Conservation (phyloP, 2,797 vertebrate species). For the Monodelphis domestica region DNA sequence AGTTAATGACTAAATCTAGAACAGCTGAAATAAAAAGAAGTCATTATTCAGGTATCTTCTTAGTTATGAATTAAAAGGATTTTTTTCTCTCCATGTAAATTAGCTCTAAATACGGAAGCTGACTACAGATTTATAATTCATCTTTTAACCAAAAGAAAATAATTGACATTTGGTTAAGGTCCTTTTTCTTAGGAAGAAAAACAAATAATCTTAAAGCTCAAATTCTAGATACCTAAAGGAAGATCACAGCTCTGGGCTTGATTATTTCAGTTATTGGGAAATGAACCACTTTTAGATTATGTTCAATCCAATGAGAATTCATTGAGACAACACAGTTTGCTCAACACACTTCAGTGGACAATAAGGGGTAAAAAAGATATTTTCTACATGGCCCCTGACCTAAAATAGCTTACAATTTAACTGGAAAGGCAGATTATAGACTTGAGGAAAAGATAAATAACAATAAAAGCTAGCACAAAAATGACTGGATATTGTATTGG, state of each 20-base stretch:
- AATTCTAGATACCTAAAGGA: slow-evolving; percentile 53
- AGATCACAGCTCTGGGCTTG: background rate
- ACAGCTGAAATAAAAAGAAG: slow-evolving; percentile 50
- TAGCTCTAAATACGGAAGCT: slow-evolving; percentile 53
- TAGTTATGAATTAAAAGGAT: slow-evolving; percentile 67
- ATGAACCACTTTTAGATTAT: slow-evolving; percentile 43
- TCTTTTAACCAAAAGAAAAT: slow-evolving; percentile 56
- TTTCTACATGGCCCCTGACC: background rate
- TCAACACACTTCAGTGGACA: background rate
- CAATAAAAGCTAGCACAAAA: background rate
- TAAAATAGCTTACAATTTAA: background rate
- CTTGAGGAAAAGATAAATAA: background rate
- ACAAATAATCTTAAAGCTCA: slow-evolving; percentile 45
- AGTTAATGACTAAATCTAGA: slow-evolving; percentile 30
- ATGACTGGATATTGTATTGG: background rate
- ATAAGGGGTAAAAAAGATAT: background rate
- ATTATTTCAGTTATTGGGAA: slow-evolving; percentile 56
- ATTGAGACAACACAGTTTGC: background rate
- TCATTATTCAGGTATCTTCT: slow-evolving; percentile 62
- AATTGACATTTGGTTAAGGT: slow-evolving; percentile 61
- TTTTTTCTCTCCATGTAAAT: slow-evolving; percentile 49
- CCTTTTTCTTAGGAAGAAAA: slow-evolving; percentile 51
- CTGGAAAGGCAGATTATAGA: background rate
- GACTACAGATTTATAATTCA: slow-evolving; percentile 59
- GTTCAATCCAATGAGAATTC: background rate